These are phyloP conservation scores for Euproctis similis DNA, from an alignment of 2,888 invertebrate species.

Conservation along the genomic window DNA sequence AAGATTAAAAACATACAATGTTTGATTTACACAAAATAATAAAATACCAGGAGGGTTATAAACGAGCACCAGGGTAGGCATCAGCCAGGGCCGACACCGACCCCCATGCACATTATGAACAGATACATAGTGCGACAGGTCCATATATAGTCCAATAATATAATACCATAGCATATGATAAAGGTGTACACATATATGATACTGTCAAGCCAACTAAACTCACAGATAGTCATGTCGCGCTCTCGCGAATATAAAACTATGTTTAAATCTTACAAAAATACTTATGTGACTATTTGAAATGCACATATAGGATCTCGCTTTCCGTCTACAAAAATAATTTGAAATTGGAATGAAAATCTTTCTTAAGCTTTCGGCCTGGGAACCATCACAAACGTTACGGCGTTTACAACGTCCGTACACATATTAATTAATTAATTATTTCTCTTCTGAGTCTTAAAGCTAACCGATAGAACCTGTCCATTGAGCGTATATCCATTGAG, in stretches of 20 bases:
- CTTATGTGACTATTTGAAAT: conserved; percentile 74
- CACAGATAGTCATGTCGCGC: conserved; percentile 71
- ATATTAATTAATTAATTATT: conserved; percentile 45
- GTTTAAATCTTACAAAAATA: conserved; percentile 75
- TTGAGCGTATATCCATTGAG: conserved; percentile 74
- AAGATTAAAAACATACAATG: conserved; percentile 74
- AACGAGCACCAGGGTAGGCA: conserved; percentile 37
- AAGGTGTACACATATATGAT: conserved; percentile 69
- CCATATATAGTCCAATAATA: conserved; percentile 70
- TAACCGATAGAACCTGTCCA: conserved; percentile 74
- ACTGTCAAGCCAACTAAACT: conserved; percentile 72
- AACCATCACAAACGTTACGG: conserved; percentile 59
- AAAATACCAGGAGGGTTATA: conserved; percentile 67
- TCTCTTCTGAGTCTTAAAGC: conserved; percentile 75
- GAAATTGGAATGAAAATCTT: conserved; percentile 73
- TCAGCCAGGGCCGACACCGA: conserved; percentile 37
- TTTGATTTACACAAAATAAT: conserved; percentile 72
- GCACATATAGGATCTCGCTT: conserved; percentile 71
- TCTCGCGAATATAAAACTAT: conserved; percentile 71
- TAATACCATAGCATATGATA: conserved; percentile 71
- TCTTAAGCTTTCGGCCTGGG: conserved; percentile 63
- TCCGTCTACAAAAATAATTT: conserved; percentile 74
- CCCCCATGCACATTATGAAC: conserved; percentile 27
- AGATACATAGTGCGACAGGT: conserved; percentile 64
- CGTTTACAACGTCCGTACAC: conserved; percentile 60